Conservation (phyloP, 2,888 invertebrate genomes). For the Cerceris ruficornis region DNA sequence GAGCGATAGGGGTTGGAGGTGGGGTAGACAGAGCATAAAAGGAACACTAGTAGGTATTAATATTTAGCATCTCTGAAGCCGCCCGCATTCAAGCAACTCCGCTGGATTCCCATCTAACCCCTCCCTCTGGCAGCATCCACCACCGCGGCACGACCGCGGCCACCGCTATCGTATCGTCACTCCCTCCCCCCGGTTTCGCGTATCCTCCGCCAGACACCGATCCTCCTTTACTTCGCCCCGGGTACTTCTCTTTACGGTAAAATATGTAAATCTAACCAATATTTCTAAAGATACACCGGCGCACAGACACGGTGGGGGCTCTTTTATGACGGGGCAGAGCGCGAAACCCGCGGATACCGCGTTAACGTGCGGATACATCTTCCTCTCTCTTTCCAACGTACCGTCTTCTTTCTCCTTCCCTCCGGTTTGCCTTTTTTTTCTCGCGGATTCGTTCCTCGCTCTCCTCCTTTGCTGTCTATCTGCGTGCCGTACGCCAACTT, state of each 20-base stretch:
- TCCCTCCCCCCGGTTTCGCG: slow-evolving; percentile 42
- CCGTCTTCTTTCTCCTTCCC: neutral
- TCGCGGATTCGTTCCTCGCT: slow-evolving; percentile 1
- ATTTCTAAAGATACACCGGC: slow-evolving; percentile 78
- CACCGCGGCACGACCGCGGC: slow-evolving; percentile 39
- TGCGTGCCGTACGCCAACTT: slow-evolving; percentile 56
- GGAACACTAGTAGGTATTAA: slow-evolving; percentile 81
- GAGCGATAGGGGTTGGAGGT: slow-evolving; percentile 67
- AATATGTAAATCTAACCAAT: slow-evolving; percentile 81
- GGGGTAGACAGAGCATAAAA: slow-evolving; percentile 75
- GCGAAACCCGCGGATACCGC: slow-evolving; percentile 72
- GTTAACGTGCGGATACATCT: slow-evolving; percentile 47
- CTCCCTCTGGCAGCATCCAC: slow-evolving; percentile 48
- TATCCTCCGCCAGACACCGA: slow-evolving; percentile 54
- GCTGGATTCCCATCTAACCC: slow-evolving; percentile 75
- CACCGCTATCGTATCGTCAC: slow-evolving; percentile 39
- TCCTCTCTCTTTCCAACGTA: neutral
- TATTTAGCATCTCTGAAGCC: slow-evolving; percentile 81
- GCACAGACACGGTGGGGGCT: slow-evolving; percentile 62
- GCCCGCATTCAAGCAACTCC: slow-evolving; percentile 78
- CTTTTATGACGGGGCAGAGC: slow-evolving; percentile 75
- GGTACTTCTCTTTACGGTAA: slow-evolving; percentile 76
- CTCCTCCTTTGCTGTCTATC: slow-evolving; percentile 32
- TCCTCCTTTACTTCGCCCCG: slow-evolving; percentile 70
- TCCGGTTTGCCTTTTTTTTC: neutral